Evolutionary conservation across 2,888 invertebrate genomes (phyloP), one percentile per base, ranked within the genome.

Genomic region (Nycteola revayana): DNA sequence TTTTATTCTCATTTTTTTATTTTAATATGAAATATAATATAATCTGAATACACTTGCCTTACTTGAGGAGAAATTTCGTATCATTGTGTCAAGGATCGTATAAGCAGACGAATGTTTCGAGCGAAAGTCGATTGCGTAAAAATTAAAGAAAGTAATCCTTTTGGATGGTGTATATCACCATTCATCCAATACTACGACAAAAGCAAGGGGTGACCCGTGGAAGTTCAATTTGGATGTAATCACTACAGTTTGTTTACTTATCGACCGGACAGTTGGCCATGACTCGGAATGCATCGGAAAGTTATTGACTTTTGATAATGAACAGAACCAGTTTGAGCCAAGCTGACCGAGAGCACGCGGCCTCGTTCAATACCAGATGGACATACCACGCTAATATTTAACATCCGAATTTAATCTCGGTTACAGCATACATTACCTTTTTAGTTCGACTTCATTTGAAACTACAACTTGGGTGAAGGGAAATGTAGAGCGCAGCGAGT

Each of bases 241-340:
- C n/a, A n/a, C n/a, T n/a, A n/a, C n/a, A n/a, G 14, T 14, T 14
- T 14, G 5, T 14, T 14, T 14, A 9, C 21, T 21, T 61, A 66
- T 68, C 67, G 64, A 64, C 67, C 70, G 66, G 57, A 64, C 63
- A 67, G 70, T 75, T 77, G 87, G 76, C 87, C 87, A 57, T 87
- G 86, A 86, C 83, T 86, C 67, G 73, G 70, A 76, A 81, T 83
- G 84, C 81, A 82, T 84, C 85, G 70, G 81, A 86, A 85, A 87
- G 87, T 87, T 88, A 88, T 88, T 88, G 87, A 88, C 87, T 87
- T 86, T 87, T 87, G 87, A 81, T 87, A 85, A 87, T 88, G 87
- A 70, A 69, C 52, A 25, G 79, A 88, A 88, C 87, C 83, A 76
- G 87, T 88, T 87, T 84, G 75, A 64, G 69, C 68, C 70, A 54